Percentiles rank a stretch among this genome's conserved stretches.
phyloP scores from a whole-genome alignment of 1,140 invertebrate genomes.

The Branchinecta lynchi region DNA sequence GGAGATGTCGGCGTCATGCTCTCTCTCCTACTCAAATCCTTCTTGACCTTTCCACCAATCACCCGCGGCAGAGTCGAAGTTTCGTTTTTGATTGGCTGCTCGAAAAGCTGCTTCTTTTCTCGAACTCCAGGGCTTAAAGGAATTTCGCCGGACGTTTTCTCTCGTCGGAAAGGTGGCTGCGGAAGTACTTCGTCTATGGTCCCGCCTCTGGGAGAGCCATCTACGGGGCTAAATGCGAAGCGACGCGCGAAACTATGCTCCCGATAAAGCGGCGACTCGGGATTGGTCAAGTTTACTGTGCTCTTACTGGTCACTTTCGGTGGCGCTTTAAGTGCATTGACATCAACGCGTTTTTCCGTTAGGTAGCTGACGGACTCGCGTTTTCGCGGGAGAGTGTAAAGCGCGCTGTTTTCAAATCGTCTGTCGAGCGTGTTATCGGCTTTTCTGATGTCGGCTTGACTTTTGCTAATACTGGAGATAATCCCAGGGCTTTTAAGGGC shows the following conservation, averaged over 20 bases:
- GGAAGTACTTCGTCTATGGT: neutral
- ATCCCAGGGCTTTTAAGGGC: slow-evolving; percentile 59
- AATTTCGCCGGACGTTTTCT: neutral
- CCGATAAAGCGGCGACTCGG: neutral
- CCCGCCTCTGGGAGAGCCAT: neutral
- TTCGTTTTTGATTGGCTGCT: neutral
- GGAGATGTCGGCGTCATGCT: neutral
- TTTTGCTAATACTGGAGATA: slow-evolving; percentile 61
- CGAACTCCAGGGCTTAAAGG: neutral
- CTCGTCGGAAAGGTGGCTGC: neutral
- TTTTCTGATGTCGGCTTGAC: slow-evolving; percentile 48
- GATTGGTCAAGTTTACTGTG: neutral
- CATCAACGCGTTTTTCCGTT: neutral
- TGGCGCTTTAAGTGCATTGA: neutral
- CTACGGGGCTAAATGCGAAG: neutral
- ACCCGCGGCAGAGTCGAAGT: slow-evolving; percentile 16
- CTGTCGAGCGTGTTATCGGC: slow-evolving; percentile 12
- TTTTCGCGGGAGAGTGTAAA: slow-evolving; percentile 20
- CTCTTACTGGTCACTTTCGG: neutral
- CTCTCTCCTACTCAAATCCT: neutral
- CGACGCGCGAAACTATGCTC: neutral
- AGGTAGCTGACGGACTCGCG: neutral
- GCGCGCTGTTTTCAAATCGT: slow-evolving; percentile 1
- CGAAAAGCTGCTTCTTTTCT: slow-evolving; percentile 7
- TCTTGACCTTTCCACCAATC: slow-evolving; percentile 18